Evolutionary conservation across 2,797 vertebrate genomes (phyloP).

Genomic region (Lagorchestes hirsutus): DNA sequence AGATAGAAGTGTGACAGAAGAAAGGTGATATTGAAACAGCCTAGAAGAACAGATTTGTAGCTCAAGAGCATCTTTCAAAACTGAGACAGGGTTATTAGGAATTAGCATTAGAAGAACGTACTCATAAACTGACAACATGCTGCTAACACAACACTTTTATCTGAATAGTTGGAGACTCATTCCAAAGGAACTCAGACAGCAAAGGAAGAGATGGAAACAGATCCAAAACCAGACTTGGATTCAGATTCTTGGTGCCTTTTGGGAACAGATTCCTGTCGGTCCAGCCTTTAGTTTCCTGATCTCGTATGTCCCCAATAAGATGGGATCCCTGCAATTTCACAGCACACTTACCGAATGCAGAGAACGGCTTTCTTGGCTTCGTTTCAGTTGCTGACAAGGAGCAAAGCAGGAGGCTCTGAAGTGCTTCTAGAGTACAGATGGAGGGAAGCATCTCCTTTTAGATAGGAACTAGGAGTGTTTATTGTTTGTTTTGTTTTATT

Average conservation of each 20-base stretch:
- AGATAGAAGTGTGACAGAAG: not conserved
- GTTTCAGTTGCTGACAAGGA: constrained; percentile 85
- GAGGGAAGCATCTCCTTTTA: constrained; percentile 75
- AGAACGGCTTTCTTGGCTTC: constrained; percentile 88
- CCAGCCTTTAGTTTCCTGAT: constrained; percentile 88
- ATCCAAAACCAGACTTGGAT: constrained; percentile 88
- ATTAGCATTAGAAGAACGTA: constrained; percentile 18
- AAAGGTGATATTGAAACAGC: constrained; percentile 20
- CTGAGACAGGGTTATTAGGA: not conserved
- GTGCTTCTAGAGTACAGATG: constrained; percentile 82
- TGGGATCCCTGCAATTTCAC: constrained; percentile 87
- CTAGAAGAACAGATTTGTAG: constrained; percentile 4
- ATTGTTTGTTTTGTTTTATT: constrained; percentile 46
- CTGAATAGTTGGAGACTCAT: constrained; percentile 85
- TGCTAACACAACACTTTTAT: constrained; percentile 74
- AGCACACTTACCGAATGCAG: constrained; percentile 86
- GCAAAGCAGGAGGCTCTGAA: constrained; percentile 81
- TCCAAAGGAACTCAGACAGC: constrained; percentile 87
- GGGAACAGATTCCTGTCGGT: constrained; percentile 89
- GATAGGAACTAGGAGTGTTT: constrained; percentile 85
- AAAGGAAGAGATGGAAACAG: constrained; percentile 87
- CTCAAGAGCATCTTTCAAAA: constrained; percentile 7
- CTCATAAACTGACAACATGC: not conserved
- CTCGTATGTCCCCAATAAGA: constrained; percentile 72
- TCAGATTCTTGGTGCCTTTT: constrained; percentile 90